Percentiles rank a stretch among this genome's conserved stretches.
phyloP scores from a whole-genome alignment of 2,888 invertebrate genomes.

The Tridacna crocea region DNA sequence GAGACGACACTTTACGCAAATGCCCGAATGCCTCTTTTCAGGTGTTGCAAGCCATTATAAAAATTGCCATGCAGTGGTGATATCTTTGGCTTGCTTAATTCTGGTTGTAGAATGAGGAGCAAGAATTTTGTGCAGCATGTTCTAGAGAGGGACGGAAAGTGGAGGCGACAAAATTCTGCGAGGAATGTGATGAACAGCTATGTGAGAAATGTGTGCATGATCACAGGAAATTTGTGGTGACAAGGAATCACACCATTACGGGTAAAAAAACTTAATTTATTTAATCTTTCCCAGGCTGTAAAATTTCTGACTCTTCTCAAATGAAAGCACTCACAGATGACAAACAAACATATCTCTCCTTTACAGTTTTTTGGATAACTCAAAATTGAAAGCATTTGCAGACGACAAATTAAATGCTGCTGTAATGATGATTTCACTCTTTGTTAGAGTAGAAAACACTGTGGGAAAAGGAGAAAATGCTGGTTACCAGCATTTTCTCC shows the following conservation, averaged over 20 bases:
- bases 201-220: constrained; percentile 63
- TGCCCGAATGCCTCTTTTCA: too few relatives aligned
- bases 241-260: constrained; percentile 50
- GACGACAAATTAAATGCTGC: background rate
- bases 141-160: constrained; percentile 48
- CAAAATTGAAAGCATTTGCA: background rate
- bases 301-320: too few relatives aligned
- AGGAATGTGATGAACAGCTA: constrained; percentile 55
- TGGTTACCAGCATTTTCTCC: background rate
- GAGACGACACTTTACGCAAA: too few relatives aligned
- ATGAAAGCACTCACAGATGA: too few relatives aligned
- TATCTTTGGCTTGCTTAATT: too few relatives aligned
- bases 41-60: too few relatives aligned
- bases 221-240: constrained; percentile 55
- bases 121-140: constrained; percentile 45
- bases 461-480: background rate
- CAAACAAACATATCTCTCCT: too few relatives aligned
- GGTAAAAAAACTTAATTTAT: constrained; percentile 27
- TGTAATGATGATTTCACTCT: too few relatives aligned
- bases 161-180: constrained; percentile 61
- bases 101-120: background rate
- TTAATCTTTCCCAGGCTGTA: background rate
- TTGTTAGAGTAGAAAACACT: too few relatives aligned
- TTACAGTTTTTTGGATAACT: too few relatives aligned
- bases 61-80: too few relatives aligned